Conservation (phyloP, 1,140 invertebrate genomes). For the Akabosia matsudoensis region DNA sequence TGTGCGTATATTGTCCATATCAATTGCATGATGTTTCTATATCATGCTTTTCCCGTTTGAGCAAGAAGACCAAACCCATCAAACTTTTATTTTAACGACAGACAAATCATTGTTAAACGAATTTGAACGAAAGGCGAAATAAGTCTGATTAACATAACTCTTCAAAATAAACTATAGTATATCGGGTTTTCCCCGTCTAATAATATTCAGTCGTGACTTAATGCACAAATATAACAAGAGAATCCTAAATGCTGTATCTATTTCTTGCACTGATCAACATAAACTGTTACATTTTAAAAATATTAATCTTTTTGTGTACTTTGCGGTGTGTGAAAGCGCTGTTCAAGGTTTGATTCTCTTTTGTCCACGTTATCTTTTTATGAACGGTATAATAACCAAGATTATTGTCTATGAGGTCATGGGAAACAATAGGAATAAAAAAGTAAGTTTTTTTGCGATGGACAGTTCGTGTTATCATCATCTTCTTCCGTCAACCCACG, state of each 20-base stretch:
- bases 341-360: too few relatives aligned
- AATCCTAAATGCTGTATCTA: background rate
- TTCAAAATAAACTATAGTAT: background rate
- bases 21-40: background rate
- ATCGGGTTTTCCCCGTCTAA: background rate
- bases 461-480: background rate
- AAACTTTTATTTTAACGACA: constrained; percentile 10
- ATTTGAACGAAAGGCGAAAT: background rate
- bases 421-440: background rate
- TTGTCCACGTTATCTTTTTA: background rate
- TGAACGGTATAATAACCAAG: background rate
- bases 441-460: too few relatives aligned
- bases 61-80: too few relatives aligned
- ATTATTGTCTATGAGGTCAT: background rate
- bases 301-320: background rate
- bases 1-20: too few relatives aligned
- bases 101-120: constrained; percentile 16
- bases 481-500: background rate
- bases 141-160: background rate
- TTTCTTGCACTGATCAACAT: background rate
- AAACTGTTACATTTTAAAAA: background rate
- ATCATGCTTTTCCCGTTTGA: background rate
- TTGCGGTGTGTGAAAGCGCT: background rate
- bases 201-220: constrained; percentile 7
- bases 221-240: background rate